Evolutionary conservation across 2,113 vertebrate genomes (phyloP), one percentile per base, ranked within the genome.

Genomic region (Myotis lucifugus): DNA sequence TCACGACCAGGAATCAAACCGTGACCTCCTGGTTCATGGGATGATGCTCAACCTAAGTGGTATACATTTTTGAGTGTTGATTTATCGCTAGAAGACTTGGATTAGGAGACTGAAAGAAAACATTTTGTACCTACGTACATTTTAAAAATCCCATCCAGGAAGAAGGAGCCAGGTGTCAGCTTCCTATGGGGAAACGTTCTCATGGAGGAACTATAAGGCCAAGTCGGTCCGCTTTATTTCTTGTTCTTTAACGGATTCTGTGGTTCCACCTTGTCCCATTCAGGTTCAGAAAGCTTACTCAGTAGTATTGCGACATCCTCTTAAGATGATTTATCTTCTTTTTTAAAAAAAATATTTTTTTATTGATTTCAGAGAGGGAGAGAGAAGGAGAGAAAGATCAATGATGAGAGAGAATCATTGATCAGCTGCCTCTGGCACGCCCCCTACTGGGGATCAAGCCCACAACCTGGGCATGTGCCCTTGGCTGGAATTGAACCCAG

Each of bases 181-280:
- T 99, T 87, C 99, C 99, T 0, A 98, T 96, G 81, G 98, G 98
- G 0, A 99, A 4, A 99, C 98, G 0, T 99, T 99, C 98, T 99
- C 99, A 42, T 99, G 99, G 77, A 99, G 98, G 94, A 99, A 99
- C 95, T 99, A 99, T 46, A 99, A 98, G 72, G 99, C 99, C 72
- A 99, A 97, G 97, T 99, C 99, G 6, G 99, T 99, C 99, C 99
- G 99, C 98, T 99, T 99, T 99, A 99, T 99, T 97, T 99, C 99
- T 97, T 99, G 99, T 90, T 99, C 99, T 96, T 99, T 99, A 87
- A 99, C 99, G 0, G 99, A 99, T 97, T 99, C 99, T 0, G 99
- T 99, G 77, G 99, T 99, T 90, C 99, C 99, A 0, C 99, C 99
- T 99, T 99, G 98, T 99, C 99, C 97, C 99, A 99, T 93, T 99